A percentile compares a stretch with the other conserved stretches of the same genome.
Evolutionary conservation across 2,888 invertebrate species (phyloP).

Genomic region (Pachycephus smyrnensis): DNA sequence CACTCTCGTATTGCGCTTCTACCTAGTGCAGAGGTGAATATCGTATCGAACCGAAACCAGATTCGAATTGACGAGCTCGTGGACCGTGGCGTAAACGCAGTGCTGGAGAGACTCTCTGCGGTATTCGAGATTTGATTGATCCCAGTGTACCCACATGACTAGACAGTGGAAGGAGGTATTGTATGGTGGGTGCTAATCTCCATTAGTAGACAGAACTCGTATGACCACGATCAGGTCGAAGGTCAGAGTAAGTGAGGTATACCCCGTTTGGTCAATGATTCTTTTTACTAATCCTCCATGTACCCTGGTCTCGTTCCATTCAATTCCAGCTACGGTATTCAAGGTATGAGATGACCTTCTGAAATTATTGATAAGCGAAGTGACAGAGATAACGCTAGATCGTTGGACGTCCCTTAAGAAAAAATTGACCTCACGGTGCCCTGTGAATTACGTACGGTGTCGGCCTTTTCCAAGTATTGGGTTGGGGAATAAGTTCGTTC

Average conservation of each 20-base stretch:
- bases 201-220: constrained; percentile 37
- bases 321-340: neutral
- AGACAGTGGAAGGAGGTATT: constrained; percentile 25
- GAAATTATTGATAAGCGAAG: too few relatives aligned
- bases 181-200: constrained; percentile 47
- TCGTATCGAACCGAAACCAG: constrained; percentile 31
- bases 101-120: constrained; percentile 45
- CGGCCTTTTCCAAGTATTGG: too few relatives aligned
- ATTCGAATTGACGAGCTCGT: constrained; percentile 48
- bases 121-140: constrained; percentile 54
- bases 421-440: too few relatives aligned
- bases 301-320: neutral
- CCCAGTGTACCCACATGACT: constrained; percentile 28
- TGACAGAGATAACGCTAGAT: too few relatives aligned
- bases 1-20: neutral
- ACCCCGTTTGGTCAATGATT: neutral
- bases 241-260: neutral
- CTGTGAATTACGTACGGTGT: too few relatives aligned
- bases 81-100: constrained; percentile 51
- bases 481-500: too few relatives aligned
- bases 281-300: neutral
- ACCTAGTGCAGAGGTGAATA: constrained; percentile 28
- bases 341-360: too few relatives aligned
- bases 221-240: neutral
- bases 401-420: too few relatives aligned